phyloP scores from a whole-genome alignment of 2,797 vertebrate species.

The Glossophaga mutica region DNA sequence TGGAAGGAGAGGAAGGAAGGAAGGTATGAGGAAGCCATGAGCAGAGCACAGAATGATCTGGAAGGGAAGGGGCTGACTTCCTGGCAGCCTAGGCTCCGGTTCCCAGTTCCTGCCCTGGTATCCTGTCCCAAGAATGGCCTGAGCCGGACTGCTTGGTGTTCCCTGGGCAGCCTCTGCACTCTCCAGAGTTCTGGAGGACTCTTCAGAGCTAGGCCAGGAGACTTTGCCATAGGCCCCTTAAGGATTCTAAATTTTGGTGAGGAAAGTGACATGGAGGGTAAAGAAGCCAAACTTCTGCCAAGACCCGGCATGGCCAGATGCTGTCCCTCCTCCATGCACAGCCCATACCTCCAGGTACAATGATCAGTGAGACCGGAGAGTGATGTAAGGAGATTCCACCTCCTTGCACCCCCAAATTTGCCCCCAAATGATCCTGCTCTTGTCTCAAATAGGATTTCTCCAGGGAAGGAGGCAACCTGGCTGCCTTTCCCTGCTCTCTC shows the following conservation, averaged over 20 bases:
- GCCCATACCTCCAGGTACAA: neutral
- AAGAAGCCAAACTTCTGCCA: neutral
- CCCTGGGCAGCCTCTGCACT: neutral
- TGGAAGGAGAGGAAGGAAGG: conserved; percentile 37
- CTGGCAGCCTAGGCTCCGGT: conserved; percentile 55
- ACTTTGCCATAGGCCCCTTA: neutral
- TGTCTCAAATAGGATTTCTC: neutral
- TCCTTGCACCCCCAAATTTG: neutral
- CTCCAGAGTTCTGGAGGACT: neutral
- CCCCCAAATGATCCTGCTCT: neutral
- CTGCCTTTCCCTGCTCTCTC: neutral
- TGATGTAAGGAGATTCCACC: neutral
- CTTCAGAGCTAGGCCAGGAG: neutral
- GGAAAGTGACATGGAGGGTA: neutral
- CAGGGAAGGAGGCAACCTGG: neutral
- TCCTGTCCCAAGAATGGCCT: conserved; percentile 72
- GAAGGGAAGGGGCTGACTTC: conserved; percentile 69
- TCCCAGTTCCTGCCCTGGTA: conserved; percentile 70
- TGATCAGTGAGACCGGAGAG: neutral
- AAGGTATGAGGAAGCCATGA: conserved; percentile 59
- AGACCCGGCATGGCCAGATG: neutral
- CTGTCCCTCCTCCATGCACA: no score
- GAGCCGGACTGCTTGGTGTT: conserved; percentile 46
- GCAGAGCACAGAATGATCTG: conserved; percentile 43
- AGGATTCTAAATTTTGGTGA: neutral